Conservation (phyloP, 2,113 vertebrate species). For the Thinocorus orbignyianus region DNA sequence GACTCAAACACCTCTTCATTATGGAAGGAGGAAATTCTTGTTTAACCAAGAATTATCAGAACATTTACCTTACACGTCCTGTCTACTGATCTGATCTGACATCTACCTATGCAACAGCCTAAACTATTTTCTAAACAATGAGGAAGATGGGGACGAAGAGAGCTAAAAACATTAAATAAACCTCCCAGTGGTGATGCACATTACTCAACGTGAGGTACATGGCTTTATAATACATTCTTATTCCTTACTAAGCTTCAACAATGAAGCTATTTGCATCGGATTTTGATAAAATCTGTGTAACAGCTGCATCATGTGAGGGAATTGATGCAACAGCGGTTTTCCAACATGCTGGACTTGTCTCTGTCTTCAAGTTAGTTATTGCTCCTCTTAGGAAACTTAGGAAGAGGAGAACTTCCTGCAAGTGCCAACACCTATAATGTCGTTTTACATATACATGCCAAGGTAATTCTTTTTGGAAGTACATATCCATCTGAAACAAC, state of each 20-base stretch:
- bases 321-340: not conserved
- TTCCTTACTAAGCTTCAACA: not conserved
- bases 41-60: not conserved
- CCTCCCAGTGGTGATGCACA: not conserved
- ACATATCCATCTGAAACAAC: not conserved
- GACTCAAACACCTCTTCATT: not conserved
- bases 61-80: not conserved
- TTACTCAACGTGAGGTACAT: not conserved
- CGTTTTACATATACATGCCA: not conserved
- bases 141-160: not conserved
- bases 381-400: not conserved
- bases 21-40: not conserved
- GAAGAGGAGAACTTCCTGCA: no score
- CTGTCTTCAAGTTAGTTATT: not conserved
- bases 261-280: not conserved
- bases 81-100: not conserved
- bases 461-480: not conserved
- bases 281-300: not conserved
- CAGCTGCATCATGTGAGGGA: not conserved
- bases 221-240: not conserved
- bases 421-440: not conserved
- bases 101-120: not conserved
- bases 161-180: not conserved
- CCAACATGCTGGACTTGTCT: not conserved
- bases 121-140: not conserved